Conservation (phyloP, 2,113 vertebrate genomes). For the Psittacara wagleri region DNA sequence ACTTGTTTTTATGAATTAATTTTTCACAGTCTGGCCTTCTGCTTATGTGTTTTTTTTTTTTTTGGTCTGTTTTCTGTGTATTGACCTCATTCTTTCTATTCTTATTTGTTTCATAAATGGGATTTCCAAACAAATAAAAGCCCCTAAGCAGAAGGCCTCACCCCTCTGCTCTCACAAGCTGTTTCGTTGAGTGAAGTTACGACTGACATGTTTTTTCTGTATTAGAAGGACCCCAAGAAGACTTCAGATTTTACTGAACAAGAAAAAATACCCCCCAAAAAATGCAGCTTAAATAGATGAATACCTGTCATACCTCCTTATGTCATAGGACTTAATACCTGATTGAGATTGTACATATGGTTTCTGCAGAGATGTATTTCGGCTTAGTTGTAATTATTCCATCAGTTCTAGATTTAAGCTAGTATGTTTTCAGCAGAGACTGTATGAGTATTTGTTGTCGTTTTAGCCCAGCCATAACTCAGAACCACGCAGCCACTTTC, state of each 20-base stretch:
- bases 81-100: background rate
- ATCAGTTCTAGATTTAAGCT: background rate
- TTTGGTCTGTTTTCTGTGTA: background rate
- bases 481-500: no score
- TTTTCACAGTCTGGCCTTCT: background rate
- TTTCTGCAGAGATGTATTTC: background rate
- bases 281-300: background rate
- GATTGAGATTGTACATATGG: background rate
- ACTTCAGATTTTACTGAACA: background rate
- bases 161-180: background rate
- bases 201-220: background rate
- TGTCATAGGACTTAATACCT: background rate
- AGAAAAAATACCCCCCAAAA: background rate
- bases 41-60: background rate
- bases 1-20: background rate
- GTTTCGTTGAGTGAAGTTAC: background rate
- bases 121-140: background rate
- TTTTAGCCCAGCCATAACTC: no score
- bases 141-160: background rate
- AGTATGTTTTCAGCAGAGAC: background rate
- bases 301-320: background rate
- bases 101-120: background rate
- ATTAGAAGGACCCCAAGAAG: background rate
- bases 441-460: background rate
- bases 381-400: background rate